Conservation (phyloP, 1,140 invertebrate genomes). For the Orchestia grillus region DNA sequence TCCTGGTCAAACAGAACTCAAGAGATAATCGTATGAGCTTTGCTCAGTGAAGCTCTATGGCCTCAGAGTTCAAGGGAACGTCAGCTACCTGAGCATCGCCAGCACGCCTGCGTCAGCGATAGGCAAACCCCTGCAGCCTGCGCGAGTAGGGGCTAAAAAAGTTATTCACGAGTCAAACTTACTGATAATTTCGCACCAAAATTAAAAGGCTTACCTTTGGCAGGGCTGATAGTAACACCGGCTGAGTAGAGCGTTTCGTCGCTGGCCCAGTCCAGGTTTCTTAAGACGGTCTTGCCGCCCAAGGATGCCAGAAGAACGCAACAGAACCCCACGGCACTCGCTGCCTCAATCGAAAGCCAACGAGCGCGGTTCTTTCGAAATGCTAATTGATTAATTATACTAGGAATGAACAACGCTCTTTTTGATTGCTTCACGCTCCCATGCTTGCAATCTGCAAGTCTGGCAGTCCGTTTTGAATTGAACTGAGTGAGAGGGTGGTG, state of each 20-base stretch:
- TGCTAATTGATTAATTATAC: background rate
- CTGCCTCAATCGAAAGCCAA: background rate
- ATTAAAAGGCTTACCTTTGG: conserved; percentile 84
- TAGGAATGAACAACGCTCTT: background rate
- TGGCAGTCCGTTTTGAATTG: background rate
- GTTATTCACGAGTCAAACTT: background rate
- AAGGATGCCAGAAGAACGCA: conserved; percentile 77
- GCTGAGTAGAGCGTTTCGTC: conserved; percentile 94
- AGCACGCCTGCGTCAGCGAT: background rate
- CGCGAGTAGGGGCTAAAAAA: too few relatives aligned
- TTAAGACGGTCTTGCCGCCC: conserved; percentile 81
- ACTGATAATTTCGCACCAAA: background rate
- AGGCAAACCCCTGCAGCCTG: too few relatives aligned
- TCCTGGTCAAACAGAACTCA: too few relatives aligned
- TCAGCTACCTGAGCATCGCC: background rate
- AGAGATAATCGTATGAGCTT: too few relatives aligned
- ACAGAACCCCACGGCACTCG: background rate
- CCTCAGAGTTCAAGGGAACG: background rate
- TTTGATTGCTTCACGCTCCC: background rate
- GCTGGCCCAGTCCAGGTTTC: conserved; percentile 91
- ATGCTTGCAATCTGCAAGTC: background rate
- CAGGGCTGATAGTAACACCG: conserved; percentile 91
- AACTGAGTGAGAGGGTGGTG: background rate
- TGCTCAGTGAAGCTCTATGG: too few relatives aligned
- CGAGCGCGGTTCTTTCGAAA: background rate